A percentile compares a stretch with the other conserved stretches of the same genome.
Conservation (phyloP, 2,113 vertebrate genomes). For the Capreolus pygargus region DNA sequence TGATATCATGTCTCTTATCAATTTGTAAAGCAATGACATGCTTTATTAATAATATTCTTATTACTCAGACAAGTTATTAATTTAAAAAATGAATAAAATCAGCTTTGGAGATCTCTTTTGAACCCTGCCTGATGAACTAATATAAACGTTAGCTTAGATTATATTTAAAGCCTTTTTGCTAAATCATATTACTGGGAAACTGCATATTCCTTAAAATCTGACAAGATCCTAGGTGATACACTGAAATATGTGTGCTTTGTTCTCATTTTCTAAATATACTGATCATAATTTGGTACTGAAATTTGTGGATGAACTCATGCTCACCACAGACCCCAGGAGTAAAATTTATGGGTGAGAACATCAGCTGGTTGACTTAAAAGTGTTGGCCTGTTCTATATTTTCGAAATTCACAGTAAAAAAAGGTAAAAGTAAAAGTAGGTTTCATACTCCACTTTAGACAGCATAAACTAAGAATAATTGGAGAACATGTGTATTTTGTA, state of each 20-base stretch:
- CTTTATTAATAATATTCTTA: neutral
- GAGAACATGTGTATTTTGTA: neutral
- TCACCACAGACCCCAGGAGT: neutral
- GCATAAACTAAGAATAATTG: neutral
- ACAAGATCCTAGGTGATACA: fast-evolving
- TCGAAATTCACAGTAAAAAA: no score
- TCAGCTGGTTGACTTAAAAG: fast-evolving
- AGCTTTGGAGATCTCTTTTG: no score
- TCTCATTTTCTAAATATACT: neutral
- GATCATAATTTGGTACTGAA: neutral
- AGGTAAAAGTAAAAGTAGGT: neutral
- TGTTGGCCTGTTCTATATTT: fast-evolving
- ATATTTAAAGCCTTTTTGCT: neutral
- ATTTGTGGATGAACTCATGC: neutral
- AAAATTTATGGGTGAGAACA: neutral
- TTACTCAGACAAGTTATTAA: neutral
- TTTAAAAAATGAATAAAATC: neutral
- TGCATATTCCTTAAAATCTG: neutral
- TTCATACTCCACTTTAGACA: neutral
- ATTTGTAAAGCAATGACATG: neutral
- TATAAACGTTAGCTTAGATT: fast-evolving
- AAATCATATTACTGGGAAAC: neutral
- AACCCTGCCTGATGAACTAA: neutral
- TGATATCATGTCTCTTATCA: neutral
- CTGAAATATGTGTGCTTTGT: neutral